Evolutionary conservation across 92 coral and sea anemone species (phyloP).

Genomic region (Phenganax stokvisi): DNA sequence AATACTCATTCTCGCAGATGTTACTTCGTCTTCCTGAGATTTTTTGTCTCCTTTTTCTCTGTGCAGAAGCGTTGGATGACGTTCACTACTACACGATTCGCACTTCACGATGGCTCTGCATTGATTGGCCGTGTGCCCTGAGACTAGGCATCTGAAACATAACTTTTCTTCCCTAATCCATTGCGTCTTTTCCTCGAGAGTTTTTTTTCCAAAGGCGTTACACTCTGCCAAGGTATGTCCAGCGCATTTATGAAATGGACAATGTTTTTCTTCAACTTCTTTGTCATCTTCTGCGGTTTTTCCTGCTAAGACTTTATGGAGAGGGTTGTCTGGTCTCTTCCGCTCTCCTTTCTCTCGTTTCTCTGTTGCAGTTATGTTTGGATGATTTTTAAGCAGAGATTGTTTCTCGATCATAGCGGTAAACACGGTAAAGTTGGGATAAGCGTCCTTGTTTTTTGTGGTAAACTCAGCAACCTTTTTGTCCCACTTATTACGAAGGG

Average conservation of each 20-base stretch:
- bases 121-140: slow-evolving; percentile 22
- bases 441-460: slow-evolving; percentile 9
- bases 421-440: slow-evolving; percentile 15
- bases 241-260: slow-evolving; percentile 26
- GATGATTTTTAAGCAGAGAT: not conserved
- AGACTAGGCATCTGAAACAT: slow-evolving; percentile 42
- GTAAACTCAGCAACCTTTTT: slow-evolving; percentile 5
- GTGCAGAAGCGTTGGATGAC: slow-evolving; percentile 36
- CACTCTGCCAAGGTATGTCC: slow-evolving; percentile 42
- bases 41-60: slow-evolving; percentile 24
- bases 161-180: slow-evolving; percentile 28
- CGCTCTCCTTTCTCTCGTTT: slow-evolving; percentile 5
- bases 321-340: slow-evolving; percentile 17
- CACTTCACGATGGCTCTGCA: slow-evolving; percentile 36
- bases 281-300: slow-evolving; percentile 7
- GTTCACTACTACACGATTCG: slow-evolving; percentile 39
- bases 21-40: slow-evolving; percentile 36
- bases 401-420: slow-evolving; percentile 1
- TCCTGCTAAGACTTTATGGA: slow-evolving; percentile 12
- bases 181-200: slow-evolving; percentile 24
- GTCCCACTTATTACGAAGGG: slow-evolving; percentile 25
- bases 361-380: slow-evolving; percentile 2
- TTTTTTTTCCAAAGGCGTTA: slow-evolving; percentile 29
- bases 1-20: slow-evolving; percentile 30
- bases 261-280: slow-evolving; percentile 27